Percentiles rank a stretch among this genome's conserved stretches.
phyloP scores from a whole-genome alignment of 2,113 vertebrate species.

The Jacana jacana region DNA sequence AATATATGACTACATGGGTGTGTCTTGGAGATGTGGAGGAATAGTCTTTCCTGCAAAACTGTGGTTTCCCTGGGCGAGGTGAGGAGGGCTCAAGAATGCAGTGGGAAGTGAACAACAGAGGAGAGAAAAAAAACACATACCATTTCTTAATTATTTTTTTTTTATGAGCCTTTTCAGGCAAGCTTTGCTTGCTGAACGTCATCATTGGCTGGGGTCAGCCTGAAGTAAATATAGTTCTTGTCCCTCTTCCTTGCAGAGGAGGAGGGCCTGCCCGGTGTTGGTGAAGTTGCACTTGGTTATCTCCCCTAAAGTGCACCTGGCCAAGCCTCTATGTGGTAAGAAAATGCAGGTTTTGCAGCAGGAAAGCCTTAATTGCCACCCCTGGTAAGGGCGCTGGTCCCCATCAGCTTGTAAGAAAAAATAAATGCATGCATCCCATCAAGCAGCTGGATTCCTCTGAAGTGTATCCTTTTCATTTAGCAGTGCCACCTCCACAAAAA shows the following conservation, averaged over 20 bases:
- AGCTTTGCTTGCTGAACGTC: not conserved
- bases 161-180: not conserved
- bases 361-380: not conserved
- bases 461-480: not conserved
- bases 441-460: rapidly evolving
- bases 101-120: not conserved
- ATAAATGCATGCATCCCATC: rapidly evolving
- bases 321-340: not conserved
- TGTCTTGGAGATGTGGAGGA: not conserved
- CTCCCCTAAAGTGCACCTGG: not conserved
- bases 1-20: not conserved
- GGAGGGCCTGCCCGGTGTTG: not conserved
- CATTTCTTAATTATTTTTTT: too few species aligned
- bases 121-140: not conserved
- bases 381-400: not conserved
- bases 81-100: not conserved
- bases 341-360: not conserved
- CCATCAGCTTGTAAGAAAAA: not conserved
- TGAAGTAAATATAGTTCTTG: slow-evolving; percentile 5
- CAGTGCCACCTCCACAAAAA: not conserved
- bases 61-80: not conserved
- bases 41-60: not conserved
- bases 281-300: not conserved
- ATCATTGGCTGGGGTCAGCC: not conserved
- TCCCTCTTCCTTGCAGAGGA: not conserved